Evolutionary conservation across 2,797 vertebrate genomes (phyloP).

Genomic region (Ambastaia sidthimunki): DNA sequence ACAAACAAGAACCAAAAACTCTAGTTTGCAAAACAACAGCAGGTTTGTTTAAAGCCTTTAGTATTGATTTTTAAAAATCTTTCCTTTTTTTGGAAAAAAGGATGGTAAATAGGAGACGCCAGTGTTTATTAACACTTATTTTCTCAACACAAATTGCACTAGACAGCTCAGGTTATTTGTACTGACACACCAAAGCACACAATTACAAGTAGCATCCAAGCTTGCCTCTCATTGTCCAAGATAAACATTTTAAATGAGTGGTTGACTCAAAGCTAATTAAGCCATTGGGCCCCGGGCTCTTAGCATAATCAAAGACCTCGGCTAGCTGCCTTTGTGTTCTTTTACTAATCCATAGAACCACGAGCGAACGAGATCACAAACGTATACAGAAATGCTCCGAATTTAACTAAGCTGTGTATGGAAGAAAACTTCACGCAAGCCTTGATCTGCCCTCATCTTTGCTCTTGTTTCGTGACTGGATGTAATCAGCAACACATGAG

Average conservation of each 20-base stretch:
- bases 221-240: conserved; percentile 49
- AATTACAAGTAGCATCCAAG: conserved; percentile 49
- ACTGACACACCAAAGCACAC: conserved; percentile 46
- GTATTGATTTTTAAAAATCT: conserved; percentile 20
- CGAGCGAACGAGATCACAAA: conserved; percentile 18
- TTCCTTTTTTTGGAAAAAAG: conserved; percentile 17
- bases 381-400: conserved; percentile 11
- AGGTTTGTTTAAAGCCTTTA: conserved; percentile 6
- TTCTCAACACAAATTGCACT: conserved; percentile 43
- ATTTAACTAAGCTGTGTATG: neutral
- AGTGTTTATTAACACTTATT: conserved; percentile 39
- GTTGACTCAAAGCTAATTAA: conserved; percentile 59
- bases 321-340: conserved; percentile 38
- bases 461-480: conserved; percentile 39
- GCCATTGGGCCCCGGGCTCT: conserved; percentile 48
- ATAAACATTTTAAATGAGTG: conserved; percentile 60
- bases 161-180: conserved; percentile 44
- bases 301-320: conserved; percentile 56
- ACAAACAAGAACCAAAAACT: neutral
- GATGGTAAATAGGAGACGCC: conserved; percentile 22
- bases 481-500: conserved; percentile 51
- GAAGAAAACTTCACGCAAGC: conserved; percentile 28
- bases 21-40: conserved; percentile 24
- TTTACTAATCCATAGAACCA: conserved; percentile 48
- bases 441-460: conserved; percentile 50